Evolutionary conservation across 2,888 invertebrate genomes (phyloP), one percentile per base, ranked within the genome.

Genomic region (Flabesymbios commensalis): DNA sequence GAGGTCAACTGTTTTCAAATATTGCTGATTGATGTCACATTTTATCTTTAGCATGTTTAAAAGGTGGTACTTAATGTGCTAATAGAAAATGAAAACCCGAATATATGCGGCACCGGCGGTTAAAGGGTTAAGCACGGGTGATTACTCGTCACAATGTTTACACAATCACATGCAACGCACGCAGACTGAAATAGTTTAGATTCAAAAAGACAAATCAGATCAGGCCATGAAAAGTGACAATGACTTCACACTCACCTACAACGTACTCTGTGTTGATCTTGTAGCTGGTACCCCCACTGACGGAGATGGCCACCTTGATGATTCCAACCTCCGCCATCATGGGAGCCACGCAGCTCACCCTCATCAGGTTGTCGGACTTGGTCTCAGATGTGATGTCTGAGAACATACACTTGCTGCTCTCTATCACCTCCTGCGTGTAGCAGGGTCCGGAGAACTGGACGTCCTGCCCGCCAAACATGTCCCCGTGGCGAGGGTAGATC

Each of bases 381-480:
- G 72, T 74, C 3, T 58, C 45, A 26, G 52, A 54, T 17, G 42
- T 41, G n/a, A 24, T 14, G n/a, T 48, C 32, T n/a, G 73, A 75
- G 89, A 57, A 81, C 57, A 68, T 66, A 32, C 83, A 83, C 53
- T 75, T 88, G 51, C 96, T 88, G 69, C 89, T 87, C 73, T 91
- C 89, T 1, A 86, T 86, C 0, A 87, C 87, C 69, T 89, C 86
- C 19, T 22, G 10, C n/a, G n/a, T n/a, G 79, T 97, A 93, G 80
- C 98, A 98, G 1, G 96, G 95, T 0, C 97, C 98, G 0, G 97
- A 95, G 61, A 98, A 92, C 78, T 97, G 96, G 41, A 98, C 93
- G 57, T 96, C 89, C 0, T 94, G 93, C 1, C 98, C 98, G 2
- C 98, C 98, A 69, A 97, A 86, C 97, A 98, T 97, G 80, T 93